Percentiles rank a stretch among this genome's conserved stretches.
Conservation (phyloP, 1,140 invertebrate species). For the Zaprionus africanus region DNA sequence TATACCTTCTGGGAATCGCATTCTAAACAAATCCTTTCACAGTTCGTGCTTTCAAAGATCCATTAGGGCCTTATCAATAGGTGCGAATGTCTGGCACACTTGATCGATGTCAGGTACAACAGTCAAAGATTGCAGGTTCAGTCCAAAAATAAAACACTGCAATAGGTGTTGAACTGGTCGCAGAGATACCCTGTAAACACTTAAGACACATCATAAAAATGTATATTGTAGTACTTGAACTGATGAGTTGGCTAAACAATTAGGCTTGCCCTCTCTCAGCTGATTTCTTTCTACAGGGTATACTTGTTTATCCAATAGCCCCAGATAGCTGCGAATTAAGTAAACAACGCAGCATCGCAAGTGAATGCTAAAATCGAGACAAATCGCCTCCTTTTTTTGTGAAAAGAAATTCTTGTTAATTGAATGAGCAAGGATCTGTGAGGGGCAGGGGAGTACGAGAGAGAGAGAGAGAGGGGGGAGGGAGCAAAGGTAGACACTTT, state of each 20-base stretch:
- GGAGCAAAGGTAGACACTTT: conserved; percentile 1
- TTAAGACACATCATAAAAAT: no score
- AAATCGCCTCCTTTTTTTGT: background rate
- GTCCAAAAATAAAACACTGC: background rate
- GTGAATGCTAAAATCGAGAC: conserved; percentile 56
- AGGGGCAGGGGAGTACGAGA: background rate
- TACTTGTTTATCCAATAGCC: conserved; percentile 5
- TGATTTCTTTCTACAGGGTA: background rate
- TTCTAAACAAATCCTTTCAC: background rate
- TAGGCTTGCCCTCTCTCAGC: no score
- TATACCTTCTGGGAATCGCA: background rate
- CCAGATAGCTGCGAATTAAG: conserved; percentile 25
- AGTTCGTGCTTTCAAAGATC: background rate
- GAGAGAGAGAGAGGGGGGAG: background rate
- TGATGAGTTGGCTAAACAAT: no score
- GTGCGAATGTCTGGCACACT: conserved; percentile 9
- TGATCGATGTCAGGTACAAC: conserved; percentile 11
- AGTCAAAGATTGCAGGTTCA: conserved; percentile 3
- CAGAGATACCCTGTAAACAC: background rate
- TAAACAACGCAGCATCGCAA: conserved; percentile 50
- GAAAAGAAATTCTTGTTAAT: conserved; percentile 49
- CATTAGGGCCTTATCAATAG: conserved; percentile 11
- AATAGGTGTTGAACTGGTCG: background rate
- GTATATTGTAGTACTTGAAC: no score
- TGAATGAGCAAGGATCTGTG: background rate